A percentile compares a stretch with the other conserved stretches of the same genome.
Conservation (phyloP, 2,113 vertebrate genomes). For the Argyrosomus japonicus region DNA sequence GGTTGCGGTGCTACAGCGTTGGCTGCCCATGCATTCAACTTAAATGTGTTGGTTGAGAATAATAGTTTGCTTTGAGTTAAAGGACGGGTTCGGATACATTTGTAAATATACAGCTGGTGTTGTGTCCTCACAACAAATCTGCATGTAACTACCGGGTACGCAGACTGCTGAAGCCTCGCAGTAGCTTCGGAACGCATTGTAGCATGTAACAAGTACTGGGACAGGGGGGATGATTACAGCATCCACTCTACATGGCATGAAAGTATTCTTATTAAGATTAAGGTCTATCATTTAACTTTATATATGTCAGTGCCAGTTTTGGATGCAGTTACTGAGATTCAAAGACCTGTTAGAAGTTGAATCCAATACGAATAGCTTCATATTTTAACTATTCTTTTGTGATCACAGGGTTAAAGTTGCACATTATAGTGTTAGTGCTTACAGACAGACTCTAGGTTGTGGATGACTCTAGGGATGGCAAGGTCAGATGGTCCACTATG, state of each 20-base stretch:
- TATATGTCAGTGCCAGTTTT: neutral
- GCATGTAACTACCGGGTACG: neutral
- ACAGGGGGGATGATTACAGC: neutral
- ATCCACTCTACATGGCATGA: neutral
- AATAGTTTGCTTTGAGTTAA: neutral
- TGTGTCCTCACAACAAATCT: neutral
- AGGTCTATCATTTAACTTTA: neutral
- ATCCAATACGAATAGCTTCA: neutral
- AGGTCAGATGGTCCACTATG: no score
- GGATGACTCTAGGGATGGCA: neutral
- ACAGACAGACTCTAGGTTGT: neutral
- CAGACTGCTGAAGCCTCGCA: neutral
- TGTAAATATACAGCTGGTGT: neutral
- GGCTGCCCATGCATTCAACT: neutral
- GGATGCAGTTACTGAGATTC: neutral
- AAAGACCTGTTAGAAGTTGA: neutral
- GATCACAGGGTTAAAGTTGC: neutral
- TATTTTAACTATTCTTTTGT: neutral
- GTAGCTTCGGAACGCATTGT: neutral
- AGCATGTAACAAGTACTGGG: neutral
- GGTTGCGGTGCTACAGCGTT: neutral
- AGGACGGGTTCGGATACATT: neutral
- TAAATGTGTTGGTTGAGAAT: neutral
- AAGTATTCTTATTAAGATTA: neutral
- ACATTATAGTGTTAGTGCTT: no score